These are phyloP conservation scores for Tanypteryx hageni DNA, from an alignment of 2,888 invertebrate species.

Conservation along the genomic window DNA sequence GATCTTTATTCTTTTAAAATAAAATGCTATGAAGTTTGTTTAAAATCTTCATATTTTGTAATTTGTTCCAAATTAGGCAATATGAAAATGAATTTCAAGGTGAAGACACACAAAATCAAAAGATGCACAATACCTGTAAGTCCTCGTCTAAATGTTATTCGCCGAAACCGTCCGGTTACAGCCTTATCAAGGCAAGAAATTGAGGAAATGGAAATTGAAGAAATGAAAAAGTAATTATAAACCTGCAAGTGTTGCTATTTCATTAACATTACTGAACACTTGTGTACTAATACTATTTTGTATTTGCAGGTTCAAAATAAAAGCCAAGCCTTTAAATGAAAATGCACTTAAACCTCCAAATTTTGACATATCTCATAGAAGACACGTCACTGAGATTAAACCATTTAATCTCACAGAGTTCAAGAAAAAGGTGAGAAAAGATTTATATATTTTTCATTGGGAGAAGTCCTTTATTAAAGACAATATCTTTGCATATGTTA, in stretches of 20 bases:
- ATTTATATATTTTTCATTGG: neutral
- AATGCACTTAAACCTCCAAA: neutral
- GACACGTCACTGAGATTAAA: neutral
- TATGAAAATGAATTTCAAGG: neutral
- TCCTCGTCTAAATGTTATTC: constrained; percentile 13
- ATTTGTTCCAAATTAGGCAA: neutral
- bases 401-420: constrained; percentile 38
- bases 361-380: neutral
- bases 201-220: constrained; percentile 47
- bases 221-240: constrained; percentile 40
- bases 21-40: no score
- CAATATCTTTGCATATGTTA: neutral
- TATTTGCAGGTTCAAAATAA: constrained; percentile 31
- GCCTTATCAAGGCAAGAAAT: constrained; percentile 21
- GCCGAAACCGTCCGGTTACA: constrained; percentile 1
- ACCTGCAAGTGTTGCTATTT: neutral
- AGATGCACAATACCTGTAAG: constrained; percentile 24
- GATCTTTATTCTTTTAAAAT: no score
- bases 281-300: neutral
- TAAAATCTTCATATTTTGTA: neutral
- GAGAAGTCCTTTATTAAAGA: neutral
- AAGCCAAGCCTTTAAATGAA: constrained; percentile 35
- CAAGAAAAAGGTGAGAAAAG: constrained; percentile 25
- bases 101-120: neutral
- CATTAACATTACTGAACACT: neutral